These are phyloP conservation scores for Cataglyphis rosenhaueri DNA, from an alignment of 2,888 invertebrate species.

Conservation along the genomic window DNA sequence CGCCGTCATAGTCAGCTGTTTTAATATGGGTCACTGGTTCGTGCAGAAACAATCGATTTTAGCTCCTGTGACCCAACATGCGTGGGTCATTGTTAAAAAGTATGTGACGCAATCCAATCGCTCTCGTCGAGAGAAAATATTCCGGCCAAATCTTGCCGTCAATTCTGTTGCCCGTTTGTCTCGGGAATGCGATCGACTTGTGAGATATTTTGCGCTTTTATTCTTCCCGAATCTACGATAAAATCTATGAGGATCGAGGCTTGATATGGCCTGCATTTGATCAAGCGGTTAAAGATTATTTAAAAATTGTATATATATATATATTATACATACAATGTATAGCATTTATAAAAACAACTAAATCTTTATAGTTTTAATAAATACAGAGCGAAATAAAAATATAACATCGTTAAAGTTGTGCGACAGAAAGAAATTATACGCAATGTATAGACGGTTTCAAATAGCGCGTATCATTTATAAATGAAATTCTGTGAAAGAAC, in stretches of 20 bases:
- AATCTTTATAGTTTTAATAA: neutral
- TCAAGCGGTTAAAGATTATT: neutral
- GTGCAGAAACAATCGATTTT: conserved; percentile 77
- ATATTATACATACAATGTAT: neutral
- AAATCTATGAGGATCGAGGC: conserved; percentile 8
- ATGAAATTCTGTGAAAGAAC: neutral
- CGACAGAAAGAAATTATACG: neutral
- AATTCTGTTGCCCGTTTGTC: neutral
- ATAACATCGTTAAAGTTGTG: neutral
- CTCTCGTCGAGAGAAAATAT: conserved; percentile 7
- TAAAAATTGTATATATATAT: neutral
- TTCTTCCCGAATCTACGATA: conserved; percentile 27
- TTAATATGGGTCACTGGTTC: conserved; percentile 81
- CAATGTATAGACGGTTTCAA: neutral
- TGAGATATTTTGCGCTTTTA: conserved; percentile 22
- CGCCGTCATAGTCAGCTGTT: conserved; percentile 80
- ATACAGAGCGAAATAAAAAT: neutral
- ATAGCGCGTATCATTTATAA: neutral
- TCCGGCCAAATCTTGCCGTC: neutral
- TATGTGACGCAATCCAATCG: neutral
- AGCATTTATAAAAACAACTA: neutral
- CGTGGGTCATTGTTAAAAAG: conserved; percentile 36
- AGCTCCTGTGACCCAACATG: conserved; percentile 44
- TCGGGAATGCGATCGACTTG: conserved; percentile 22
- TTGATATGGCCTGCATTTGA: neutral